Conservation (phyloP, 2,888 invertebrate species). For the Hypsopygia costalis region DNA sequence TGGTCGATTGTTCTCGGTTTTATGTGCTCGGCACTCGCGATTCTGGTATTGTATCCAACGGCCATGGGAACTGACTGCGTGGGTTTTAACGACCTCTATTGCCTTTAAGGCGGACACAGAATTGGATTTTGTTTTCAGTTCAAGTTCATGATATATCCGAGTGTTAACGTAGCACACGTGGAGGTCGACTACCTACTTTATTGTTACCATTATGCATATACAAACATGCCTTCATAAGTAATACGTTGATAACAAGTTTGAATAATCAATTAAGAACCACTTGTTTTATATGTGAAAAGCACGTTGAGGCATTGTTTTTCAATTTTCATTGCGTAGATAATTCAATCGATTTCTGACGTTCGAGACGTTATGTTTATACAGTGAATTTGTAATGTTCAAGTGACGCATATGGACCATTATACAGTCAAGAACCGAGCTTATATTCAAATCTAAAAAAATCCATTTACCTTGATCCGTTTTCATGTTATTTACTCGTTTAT, state of each 20-base stretch:
- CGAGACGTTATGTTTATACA: conserved; percentile 19
- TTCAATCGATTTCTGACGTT: conserved; percentile 14
- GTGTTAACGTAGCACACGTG: conserved; percentile 7
- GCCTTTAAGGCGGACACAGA: conserved; percentile 30
- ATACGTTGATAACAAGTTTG: not conserved
- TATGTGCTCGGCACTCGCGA: conserved; percentile 57
- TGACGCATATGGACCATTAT: conserved; percentile 61
- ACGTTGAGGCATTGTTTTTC: not conserved
- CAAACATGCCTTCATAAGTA: not conserved
- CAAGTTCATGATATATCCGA: conserved; percentile 37
- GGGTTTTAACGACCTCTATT: conserved; percentile 57
- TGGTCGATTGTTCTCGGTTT: conserved; percentile 69
- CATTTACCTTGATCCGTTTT: conserved; percentile 55
- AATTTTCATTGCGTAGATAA: not conserved
- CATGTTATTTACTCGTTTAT: conserved; percentile 28
- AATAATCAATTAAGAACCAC: not conserved
- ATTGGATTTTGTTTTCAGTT: conserved; percentile 37
- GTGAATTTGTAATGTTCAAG: conserved; percentile 40
- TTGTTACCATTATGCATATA: conserved; percentile 3
- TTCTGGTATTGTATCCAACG: conserved; percentile 68
- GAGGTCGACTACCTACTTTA: not conserved
- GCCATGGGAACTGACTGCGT: conserved; percentile 60
- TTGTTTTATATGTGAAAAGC: not conserved
- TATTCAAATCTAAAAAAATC: conserved; percentile 46
- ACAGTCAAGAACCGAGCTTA: conserved; percentile 45